These are phyloP conservation scores for Calephelis perditalis DNA, from an alignment of 2,888 invertebrate genomes.

Conservation along the genomic window DNA sequence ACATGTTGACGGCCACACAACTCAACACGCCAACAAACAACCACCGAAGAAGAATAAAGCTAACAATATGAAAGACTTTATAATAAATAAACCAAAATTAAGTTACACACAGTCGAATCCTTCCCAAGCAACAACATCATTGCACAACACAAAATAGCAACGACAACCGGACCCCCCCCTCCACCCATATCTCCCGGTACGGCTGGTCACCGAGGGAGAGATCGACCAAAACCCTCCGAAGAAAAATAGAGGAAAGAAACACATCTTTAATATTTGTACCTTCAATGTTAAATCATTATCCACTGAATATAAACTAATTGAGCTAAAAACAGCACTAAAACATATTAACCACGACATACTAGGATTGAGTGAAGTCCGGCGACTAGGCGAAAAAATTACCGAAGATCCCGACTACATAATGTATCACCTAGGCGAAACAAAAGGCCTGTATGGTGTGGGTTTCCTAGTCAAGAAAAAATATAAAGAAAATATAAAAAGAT, in stretches of 20 bases:
- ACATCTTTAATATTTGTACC: conserved; percentile 17
- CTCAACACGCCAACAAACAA: neutral
- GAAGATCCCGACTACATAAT: conserved; percentile 9
- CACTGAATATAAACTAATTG: conserved; percentile 18
- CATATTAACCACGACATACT: conserved; percentile 24
- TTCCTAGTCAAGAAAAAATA: no score
- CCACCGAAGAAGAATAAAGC: conserved; percentile 12
- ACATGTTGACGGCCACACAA: neutral
- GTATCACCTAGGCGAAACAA: no score
- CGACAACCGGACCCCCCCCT: neutral
- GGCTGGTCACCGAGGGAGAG: conserved; percentile 22
- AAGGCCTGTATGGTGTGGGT: no score
- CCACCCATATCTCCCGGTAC: conserved; percentile 15
- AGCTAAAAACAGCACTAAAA: conserved; percentile 22
- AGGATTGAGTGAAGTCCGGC: conserved; percentile 18
- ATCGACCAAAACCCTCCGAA: conserved; percentile 23
- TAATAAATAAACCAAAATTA: conserved; percentile 2
- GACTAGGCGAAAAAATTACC: conserved; percentile 21
- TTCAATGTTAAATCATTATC: conserved; percentile 24
- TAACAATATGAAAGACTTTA: neutral
- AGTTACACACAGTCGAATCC: neutral
- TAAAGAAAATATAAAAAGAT: no score
- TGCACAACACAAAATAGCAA: neutral
- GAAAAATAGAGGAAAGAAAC: neutral
- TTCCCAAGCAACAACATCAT: neutral